These are phyloP conservation scores for Ianthella basta DNA, from an alignment of 37 sponge, comb jelly and placozoan species.

Conservation along the genomic window DNA sequence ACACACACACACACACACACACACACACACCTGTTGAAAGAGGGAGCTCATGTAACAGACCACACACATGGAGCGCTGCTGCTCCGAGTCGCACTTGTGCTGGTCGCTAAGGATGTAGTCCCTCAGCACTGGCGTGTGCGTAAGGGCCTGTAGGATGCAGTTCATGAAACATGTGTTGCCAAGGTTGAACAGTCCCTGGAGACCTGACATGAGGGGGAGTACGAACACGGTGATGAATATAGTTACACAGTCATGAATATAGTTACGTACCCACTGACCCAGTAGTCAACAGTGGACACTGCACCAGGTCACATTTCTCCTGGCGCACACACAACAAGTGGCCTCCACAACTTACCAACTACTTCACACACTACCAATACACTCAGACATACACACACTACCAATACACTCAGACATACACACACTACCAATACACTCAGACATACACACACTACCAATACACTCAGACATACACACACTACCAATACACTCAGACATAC, in stretches of 20 bases:
- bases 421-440: neutral
- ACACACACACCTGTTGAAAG: conserved; percentile 79
- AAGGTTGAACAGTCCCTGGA: conserved; percentile 92
- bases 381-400: neutral
- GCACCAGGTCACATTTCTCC: no score
- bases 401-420: neutral
- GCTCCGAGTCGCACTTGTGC: conserved; percentile 82
- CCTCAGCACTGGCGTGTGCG: conserved; percentile 93
- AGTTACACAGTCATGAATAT: no score
- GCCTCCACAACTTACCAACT: no score
- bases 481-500: no score
- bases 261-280: no score
- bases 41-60: conserved; percentile 93
- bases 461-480: no score
- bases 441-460: neutral
- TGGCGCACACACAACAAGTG: no score
- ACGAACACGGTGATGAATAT: neutral
- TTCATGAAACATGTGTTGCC: conserved; percentile 99
- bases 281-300: no score
- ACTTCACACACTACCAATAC: no score
- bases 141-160: conserved; percentile 91
- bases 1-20: neutral
- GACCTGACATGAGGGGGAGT: conserved; percentile 55
- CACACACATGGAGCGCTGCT: conserved; percentile 69
- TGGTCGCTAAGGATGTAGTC: conserved; percentile 94